phyloP scores from a whole-genome alignment of 2,113 vertebrate species.

The Microcebus jonahi region DNA sequence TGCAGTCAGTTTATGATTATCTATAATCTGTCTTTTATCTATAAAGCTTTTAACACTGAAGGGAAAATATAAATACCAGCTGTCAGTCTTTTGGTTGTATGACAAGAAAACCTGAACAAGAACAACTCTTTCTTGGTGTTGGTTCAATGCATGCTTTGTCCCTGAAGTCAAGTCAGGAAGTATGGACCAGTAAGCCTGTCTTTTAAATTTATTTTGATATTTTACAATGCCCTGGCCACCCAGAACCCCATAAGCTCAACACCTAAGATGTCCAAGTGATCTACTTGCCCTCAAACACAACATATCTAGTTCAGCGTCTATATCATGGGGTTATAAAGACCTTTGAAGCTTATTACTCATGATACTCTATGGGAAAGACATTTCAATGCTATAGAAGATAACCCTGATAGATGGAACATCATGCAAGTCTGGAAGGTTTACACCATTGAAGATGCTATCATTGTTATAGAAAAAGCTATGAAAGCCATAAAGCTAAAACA shows the following conservation, averaged over 20 bases:
- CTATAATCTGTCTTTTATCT: background rate
- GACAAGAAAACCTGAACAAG: background rate
- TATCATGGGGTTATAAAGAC: background rate
- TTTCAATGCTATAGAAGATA: background rate
- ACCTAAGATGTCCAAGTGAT: background rate
- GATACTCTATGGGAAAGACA: background rate
- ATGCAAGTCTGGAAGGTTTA: background rate
- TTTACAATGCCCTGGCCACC: background rate
- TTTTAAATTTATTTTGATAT: background rate
- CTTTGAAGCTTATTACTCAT: background rate
- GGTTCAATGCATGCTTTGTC: background rate
- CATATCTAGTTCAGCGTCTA: background rate
- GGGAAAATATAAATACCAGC: background rate
- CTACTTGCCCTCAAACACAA: background rate
- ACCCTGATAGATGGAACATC: background rate
- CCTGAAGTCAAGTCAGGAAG: background rate
- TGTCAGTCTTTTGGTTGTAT: background rate
- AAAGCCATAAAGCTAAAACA: background rate
- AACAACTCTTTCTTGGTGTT: background rate
- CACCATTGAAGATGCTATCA: background rate
- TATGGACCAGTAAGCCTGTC: background rate
- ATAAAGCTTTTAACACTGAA: background rate
- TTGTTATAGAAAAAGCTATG: background rate
- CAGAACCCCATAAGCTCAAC: background rate
- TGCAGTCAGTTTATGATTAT: background rate